Percentiles rank a stretch among this genome's conserved stretches.
These are phyloP conservation scores for Polydrusus tereticollis DNA, from an alignment of 2,888 invertebrate genomes.

Conservation along the genomic window DNA sequence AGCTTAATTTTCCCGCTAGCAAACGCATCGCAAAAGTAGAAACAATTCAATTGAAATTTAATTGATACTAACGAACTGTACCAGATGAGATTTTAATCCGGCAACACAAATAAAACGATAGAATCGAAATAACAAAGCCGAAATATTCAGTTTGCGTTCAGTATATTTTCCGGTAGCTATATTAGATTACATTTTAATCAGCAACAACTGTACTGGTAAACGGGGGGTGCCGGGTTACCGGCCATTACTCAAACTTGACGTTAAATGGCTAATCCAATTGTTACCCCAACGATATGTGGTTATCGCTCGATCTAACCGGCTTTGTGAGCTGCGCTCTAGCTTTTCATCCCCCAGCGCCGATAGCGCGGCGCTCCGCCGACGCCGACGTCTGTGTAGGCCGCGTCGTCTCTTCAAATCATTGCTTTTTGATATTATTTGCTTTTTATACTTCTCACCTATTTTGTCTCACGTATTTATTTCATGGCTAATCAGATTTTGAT, in stretches of 20 bases:
- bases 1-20: conserved; percentile 26
- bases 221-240: conserved; percentile 62
- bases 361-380: conserved; percentile 45
- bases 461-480: too few species aligned
- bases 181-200: conserved; percentile 71
- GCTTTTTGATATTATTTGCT: conserved; percentile 59
- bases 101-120: conserved; percentile 58
- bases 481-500: too few species aligned
- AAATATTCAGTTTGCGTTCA: conserved; percentile 62
- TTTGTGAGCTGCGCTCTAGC: conserved; percentile 53
- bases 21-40: neutral
- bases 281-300: conserved; percentile 67
- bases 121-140: conserved; percentile 60
- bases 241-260: conserved; percentile 69
- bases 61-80: conserved; percentile 56
- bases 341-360: conserved; percentile 44
- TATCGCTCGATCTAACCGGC: conserved; percentile 63
- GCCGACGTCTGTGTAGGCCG: conserved; percentile 42
- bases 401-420: conserved; percentile 55
- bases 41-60: conserved; percentile 47
- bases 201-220: conserved; percentile 52
- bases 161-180: conserved; percentile 66
- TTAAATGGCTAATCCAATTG: conserved; percentile 69
- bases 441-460: conserved; percentile 16
- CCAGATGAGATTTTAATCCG: conserved; percentile 63